Base-by-base conservation (phyloP, 2,797 vertebrate species). In the Scarus forsteni region DNA sequence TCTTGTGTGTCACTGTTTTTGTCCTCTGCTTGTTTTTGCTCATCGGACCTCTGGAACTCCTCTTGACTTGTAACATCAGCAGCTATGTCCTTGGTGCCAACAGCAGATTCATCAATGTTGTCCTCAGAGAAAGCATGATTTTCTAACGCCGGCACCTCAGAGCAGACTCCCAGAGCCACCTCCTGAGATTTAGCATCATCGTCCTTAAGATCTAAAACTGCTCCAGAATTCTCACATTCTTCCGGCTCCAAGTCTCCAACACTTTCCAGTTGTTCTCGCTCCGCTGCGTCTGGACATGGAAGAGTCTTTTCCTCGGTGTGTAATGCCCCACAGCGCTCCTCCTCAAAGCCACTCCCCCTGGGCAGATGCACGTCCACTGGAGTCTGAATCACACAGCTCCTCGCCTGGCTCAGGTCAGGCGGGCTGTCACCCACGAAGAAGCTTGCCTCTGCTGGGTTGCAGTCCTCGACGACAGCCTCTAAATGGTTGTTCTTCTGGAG, bases 281-380 rank as follows among this genome's bases (percentile, higher is more conserved):
- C 40, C n/a, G 68, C 45, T 38, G 19, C 19, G 8, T 71, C 56
- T 12, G 10, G 15, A 54, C 5, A 19, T 36, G 46, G 27, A n/a
- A 44, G 54, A 5, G 36, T 19, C 18, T 34, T 35, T 59, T 69
- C 75, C 19, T 66, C 75, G 15, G 10, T 16, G 1, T 46, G 69
- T 53, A 7, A 39, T 0, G 19, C 15, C 8, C 5, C 0, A 11
- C 10, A 2, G 3, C 14, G 34, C 1, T 79, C 67, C 11, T 59
- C 73, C 13, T 84, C 75, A 14, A 68, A 59, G 43, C 43, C 81
- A 0, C 18, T 1, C n/a, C 15, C 83, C 48, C 65, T 58, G 27
- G 80, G 68, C 0, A 70, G 85, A 75, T 92, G 87, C 44, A 92
- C 86, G 59, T 91, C 88, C 60, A 89, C 89, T 0, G 88, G 73